A percentile compares a stretch with the other conserved stretches of the same genome.
Evolutionary conservation across 2,113 vertebrate species (phyloP).

Genomic region (Mellivora capensis): DNA sequence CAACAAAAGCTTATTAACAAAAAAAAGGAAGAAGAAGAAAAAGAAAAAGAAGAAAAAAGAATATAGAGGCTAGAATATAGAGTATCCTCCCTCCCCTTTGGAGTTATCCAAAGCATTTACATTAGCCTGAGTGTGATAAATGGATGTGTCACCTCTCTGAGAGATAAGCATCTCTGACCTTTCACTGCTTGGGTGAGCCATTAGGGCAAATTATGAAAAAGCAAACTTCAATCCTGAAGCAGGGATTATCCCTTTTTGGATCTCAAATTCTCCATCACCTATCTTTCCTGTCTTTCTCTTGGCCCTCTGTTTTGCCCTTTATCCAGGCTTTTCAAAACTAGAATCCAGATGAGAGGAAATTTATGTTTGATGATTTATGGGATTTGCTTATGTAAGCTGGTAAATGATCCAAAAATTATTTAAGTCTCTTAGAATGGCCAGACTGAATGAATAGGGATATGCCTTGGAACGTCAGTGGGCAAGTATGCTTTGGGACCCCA

Average conservation of each 20-base stretch:
- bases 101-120: not conserved
- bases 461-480: not conserved
- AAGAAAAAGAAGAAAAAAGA: not conserved
- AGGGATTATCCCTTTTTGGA: not conserved
- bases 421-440: not conserved
- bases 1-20: conserved; percentile 43
- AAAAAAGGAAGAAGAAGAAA: not conserved
- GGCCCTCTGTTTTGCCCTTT: not conserved
- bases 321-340: not conserved
- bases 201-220: conserved; percentile 50
- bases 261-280: not conserved
- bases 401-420: not conserved
- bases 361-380: not conserved
- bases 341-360: not conserved
- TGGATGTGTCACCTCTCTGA: not conserved
- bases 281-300: not conserved
- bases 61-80: not conserved
- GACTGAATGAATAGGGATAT: not conserved
- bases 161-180: conserved; percentile 53
- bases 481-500: not conserved
- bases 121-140: conserved; percentile 35
- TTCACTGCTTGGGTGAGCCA: not conserved
- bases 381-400: not conserved
- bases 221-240: not conserved
- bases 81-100: not conserved